These are phyloP conservation scores for Nannoperca obscura DNA, from an alignment of 2,797 vertebrate genomes.

Conservation along the genomic window DNA sequence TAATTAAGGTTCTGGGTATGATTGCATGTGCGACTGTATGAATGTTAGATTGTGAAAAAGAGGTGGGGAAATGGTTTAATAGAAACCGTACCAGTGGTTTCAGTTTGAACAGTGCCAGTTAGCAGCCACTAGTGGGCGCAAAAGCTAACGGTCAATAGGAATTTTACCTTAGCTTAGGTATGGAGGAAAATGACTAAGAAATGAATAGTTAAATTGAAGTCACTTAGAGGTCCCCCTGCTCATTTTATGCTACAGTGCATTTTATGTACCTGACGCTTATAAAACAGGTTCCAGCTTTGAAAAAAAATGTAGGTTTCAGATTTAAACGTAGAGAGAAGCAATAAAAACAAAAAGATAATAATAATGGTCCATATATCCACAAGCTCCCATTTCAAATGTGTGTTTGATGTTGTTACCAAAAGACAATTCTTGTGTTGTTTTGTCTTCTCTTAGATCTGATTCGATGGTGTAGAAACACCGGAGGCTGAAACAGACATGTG, in stretches of 20 bases:
- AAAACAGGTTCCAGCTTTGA: no score
- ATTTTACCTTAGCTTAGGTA: neutral
- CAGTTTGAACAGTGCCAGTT: neutral
- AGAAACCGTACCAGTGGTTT: neutral
- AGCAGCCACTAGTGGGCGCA: neutral
- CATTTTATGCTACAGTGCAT: neutral
- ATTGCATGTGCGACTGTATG: no score
- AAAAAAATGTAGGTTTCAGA: neutral
- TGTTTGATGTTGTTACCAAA: neutral
- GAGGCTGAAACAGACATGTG: neutral
- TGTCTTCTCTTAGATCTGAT: no score
- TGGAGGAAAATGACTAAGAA: neutral
- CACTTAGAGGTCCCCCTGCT: no score
- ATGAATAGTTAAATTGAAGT: no score
- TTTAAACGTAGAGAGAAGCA: neutral
- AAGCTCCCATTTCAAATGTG: neutral
- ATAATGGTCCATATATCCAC: neutral
- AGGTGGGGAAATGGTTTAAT: no score
- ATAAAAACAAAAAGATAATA: neutral
- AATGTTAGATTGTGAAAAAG: no score
- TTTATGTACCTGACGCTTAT: neutral
- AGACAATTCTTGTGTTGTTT: neutral
- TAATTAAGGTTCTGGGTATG: no score
- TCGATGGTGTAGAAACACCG: neutral
- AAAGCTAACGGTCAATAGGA: neutral